A percentile compares a stretch with the other conserved stretches of the same genome.
Evolutionary conservation across 1,140 invertebrate genomes (phyloP).

Genomic region (Pseudobourletiella spinata): DNA sequence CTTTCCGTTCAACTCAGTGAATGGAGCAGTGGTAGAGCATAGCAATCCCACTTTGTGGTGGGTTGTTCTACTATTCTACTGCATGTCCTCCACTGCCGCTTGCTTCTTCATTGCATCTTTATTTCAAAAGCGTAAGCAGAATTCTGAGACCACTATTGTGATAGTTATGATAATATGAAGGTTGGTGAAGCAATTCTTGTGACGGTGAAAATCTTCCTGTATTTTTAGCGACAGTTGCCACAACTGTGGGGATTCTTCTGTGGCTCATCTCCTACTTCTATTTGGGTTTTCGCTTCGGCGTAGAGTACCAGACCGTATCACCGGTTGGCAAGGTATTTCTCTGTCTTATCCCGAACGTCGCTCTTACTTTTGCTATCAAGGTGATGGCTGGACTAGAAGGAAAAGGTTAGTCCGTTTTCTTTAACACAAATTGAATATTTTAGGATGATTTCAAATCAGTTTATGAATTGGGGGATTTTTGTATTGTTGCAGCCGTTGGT

Average conservation of each 20-base stretch:
- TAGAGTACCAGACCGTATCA: constrained; percentile 10
- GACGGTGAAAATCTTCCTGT: background rate
- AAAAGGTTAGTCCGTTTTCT: constrained; percentile 20
- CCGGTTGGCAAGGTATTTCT: constrained; percentile 16
- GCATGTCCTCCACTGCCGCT: constrained; percentile 22
- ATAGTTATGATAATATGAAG: background rate
- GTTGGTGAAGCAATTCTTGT: background rate
- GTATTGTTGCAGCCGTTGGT: constrained; percentile 41
- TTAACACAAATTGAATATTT: background rate
- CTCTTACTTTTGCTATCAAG: constrained; percentile 24
- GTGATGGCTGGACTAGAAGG: constrained; percentile 29
- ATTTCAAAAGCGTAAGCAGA: constrained; percentile 25
- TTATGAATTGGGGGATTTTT: background rate
- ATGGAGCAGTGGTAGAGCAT: constrained; percentile 22
- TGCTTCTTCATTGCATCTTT: constrained; percentile 36
- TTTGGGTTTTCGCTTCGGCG: background rate
- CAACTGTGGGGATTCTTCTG: constrained; percentile 26
- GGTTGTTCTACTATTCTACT: constrained; percentile 26
- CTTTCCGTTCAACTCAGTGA: constrained; percentile 18
- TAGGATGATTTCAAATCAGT: background rate
- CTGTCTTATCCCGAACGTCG: constrained; percentile 27
- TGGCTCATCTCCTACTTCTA: constrained; percentile 27
- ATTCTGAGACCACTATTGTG: background rate
- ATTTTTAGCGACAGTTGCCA: constrained; percentile 29
- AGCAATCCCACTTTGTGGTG: constrained; percentile 33